A percentile compares a stretch with the other conserved stretches of the same genome.
phyloP scores from a whole-genome alignment of 2,113 vertebrate genomes.

The Rhynchopsitta pachyrhyncha region DNA sequence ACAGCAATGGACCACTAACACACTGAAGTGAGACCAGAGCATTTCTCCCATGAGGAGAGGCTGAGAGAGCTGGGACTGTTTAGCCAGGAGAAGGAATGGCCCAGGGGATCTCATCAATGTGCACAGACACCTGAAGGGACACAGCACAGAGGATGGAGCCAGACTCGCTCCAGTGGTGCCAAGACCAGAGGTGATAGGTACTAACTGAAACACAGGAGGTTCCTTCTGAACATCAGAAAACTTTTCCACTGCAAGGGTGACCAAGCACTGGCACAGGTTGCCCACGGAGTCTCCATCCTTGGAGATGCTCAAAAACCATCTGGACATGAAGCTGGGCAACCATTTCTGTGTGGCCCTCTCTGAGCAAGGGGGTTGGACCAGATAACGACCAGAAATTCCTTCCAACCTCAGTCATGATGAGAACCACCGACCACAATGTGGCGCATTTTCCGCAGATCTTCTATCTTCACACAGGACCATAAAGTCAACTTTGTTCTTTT shows the following conservation, averaged over 20 bases:
- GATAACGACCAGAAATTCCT: background rate
- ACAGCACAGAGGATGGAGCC: accelerated
- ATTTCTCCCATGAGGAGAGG: background rate
- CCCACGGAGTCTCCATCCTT: background rate
- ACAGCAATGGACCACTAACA: background rate
- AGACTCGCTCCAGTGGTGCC: background rate
- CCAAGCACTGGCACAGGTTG: background rate
- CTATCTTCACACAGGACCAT: background rate
- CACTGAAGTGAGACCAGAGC: background rate
- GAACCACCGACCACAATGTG: background rate
- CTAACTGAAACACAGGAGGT: background rate
- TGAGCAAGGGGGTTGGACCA: background rate
- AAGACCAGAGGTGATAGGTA: background rate
- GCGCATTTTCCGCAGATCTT: background rate
- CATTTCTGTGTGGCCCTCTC: background rate
- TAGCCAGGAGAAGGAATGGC: background rate
- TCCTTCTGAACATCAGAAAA: background rate
- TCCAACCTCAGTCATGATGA: background rate
- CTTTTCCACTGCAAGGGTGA: background rate
- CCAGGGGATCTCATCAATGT: background rate
- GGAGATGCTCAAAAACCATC: background rate
- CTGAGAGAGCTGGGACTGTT: background rate
- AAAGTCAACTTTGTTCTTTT: background rate
- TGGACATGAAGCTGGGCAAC: background rate
- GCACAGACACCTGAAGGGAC: background rate